A percentile compares a stretch with the other conserved stretches of the same genome.
Evolutionary conservation across 2,113 vertebrate genomes (phyloP).

Genomic region (Columbina picui): DNA sequence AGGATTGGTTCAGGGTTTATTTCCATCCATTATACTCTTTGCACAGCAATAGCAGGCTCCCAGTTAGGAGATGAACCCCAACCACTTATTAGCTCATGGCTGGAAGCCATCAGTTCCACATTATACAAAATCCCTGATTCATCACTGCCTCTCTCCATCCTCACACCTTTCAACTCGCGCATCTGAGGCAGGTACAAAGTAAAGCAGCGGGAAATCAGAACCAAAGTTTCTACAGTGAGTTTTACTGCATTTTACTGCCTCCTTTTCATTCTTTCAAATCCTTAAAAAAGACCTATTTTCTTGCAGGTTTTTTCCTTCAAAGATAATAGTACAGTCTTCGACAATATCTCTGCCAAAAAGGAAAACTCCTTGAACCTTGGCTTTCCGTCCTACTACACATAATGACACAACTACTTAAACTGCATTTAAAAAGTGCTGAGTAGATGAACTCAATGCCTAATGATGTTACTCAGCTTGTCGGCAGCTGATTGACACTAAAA

Average conservation of each 20-base stretch:
- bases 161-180: neutral
- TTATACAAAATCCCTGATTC: constrained; percentile 37
- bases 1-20: neutral
- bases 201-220: constrained; percentile 35
- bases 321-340: constrained; percentile 49
- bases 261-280: neutral
- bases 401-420: constrained; percentile 87
- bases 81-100: constrained; percentile 61
- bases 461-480: constrained; percentile 78
- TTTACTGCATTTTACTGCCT: neutral
- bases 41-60: constrained; percentile 30
- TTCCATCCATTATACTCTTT: neutral
- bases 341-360: constrained; percentile 59
- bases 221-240: constrained; percentile 29
- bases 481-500: constrained; percentile 85
- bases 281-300: neutral
- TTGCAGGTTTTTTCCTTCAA: constrained; percentile 14
- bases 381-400: constrained; percentile 78
- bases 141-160: constrained; percentile 18
- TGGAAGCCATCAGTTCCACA: constrained; percentile 51
- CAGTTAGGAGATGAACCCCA: constrained; percentile 46
- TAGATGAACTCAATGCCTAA: constrained; percentile 77
- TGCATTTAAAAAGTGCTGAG: constrained; percentile 84
- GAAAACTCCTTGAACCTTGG: constrained; percentile 77
- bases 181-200: constrained; percentile 44